Conservation (phyloP, 2,113 vertebrate genomes). For the Eleginops maclovinus region DNA sequence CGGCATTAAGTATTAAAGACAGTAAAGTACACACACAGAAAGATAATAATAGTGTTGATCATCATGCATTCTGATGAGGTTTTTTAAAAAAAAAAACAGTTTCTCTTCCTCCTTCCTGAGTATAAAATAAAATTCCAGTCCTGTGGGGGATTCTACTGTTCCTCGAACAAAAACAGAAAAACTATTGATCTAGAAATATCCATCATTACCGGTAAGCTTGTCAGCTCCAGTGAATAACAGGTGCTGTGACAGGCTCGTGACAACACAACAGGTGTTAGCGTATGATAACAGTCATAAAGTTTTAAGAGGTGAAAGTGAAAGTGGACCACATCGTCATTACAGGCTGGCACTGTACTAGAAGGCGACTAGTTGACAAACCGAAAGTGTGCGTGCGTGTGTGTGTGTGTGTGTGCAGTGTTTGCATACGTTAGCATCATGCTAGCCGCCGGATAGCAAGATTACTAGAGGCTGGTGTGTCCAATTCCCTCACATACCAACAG, state of each 20-base stretch:
- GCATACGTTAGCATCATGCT: conserved; percentile 69
- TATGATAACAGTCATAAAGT: conserved; percentile 20
- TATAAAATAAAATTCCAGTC: not conserved
- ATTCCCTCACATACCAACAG: not conserved
- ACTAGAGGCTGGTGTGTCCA: conserved; percentile 18
- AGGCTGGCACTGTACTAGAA: not conserved
- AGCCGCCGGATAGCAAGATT: conserved; percentile 64
- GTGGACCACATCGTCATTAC: conserved; percentile 9
- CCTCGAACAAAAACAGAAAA: not conserved
- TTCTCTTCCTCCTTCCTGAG: not conserved
- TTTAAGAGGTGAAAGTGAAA: conserved; percentile 66
- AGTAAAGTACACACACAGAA: not conserved
- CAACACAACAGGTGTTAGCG: conserved; percentile 73
- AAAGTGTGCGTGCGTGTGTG: conserved; percentile 40
- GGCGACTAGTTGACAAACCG: conserved; percentile 43
- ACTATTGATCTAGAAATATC: not conserved
- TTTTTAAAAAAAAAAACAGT: conserved; percentile 1
- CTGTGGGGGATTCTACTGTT: not conserved
- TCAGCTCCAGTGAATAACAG: conserved; percentile 4
- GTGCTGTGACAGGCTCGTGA: conserved; percentile 24
- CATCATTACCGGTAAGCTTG: not conserved
- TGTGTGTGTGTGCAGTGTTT: conserved; percentile 26
- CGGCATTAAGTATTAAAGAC: not conserved
- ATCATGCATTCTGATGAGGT: too few relatives aligned
- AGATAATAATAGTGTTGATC: not conserved